Conservation (phyloP, 2,888 invertebrate genomes). For the Erebia aethiops region DNA sequence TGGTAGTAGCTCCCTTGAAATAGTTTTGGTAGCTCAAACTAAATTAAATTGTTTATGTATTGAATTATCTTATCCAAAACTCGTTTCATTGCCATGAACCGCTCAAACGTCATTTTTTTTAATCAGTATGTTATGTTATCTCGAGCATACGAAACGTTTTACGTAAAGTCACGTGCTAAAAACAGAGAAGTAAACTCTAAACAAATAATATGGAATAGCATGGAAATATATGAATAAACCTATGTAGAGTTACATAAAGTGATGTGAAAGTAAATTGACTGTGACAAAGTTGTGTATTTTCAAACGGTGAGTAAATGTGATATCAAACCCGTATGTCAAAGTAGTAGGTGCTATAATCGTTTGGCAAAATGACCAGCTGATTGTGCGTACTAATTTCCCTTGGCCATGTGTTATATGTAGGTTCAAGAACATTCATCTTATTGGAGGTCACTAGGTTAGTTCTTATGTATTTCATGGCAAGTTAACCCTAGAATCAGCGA, state of each 20-base stretch:
- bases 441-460: not conserved
- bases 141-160: constrained; percentile 22
- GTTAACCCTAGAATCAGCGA: no score
- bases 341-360: not conserved
- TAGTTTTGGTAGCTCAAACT: not conserved
- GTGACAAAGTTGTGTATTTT: not conserved
- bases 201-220: not conserved
- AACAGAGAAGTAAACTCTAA: not conserved
- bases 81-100: constrained; percentile 37
- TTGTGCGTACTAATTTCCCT: not conserved
- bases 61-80: constrained; percentile 36
- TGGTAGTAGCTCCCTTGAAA: no score
- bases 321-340: not conserved
- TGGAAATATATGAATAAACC: not conserved
- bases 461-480: no score
- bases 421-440: no score
- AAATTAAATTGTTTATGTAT: constrained; percentile 11
- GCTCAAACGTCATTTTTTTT: constrained; percentile 31
- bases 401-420: not conserved
- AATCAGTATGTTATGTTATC: not conserved
- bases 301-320: not conserved
- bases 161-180: constrained; percentile 21
- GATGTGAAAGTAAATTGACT: not conserved
- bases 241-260: not conserved
- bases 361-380: constrained; percentile 8